Percentiles rank a stretch among this genome's conserved stretches.
These are phyloP conservation scores for Drosophila takahashii DNA, from an alignment of 1,140 invertebrate species.

Conservation along the genomic window DNA sequence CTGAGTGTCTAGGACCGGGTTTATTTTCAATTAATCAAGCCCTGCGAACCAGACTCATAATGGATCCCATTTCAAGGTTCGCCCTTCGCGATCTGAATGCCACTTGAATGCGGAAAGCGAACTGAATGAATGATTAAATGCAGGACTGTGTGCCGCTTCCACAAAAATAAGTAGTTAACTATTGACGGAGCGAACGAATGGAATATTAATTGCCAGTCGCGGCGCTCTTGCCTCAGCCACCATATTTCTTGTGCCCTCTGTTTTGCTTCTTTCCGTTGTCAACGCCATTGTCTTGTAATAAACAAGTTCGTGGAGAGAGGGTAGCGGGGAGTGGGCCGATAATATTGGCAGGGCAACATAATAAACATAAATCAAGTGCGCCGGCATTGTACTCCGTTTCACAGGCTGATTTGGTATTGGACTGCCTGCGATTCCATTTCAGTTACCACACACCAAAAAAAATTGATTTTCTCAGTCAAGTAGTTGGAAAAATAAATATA, in stretches of 20 bases:
- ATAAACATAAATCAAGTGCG: constrained; percentile 79
- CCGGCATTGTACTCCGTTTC: constrained; percentile 53
- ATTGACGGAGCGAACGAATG: constrained; percentile 30
- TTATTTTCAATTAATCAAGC: constrained; percentile 79
- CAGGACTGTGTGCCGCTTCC: constrained; percentile 43
- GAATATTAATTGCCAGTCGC: constrained; percentile 57
- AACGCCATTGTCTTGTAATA: constrained; percentile 77
- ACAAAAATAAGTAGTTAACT: constrained; percentile 55
- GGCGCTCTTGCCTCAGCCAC: constrained; percentile 17
- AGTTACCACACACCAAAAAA: constrained; percentile 2
- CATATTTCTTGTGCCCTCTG: constrained; percentile 46
- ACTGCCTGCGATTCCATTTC: constrained; percentile 22
- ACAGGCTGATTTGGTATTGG: constrained; percentile 34
- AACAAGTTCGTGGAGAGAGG: constrained; percentile 23
- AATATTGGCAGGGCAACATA: constrained; percentile 75
- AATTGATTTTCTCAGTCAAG: neutral
- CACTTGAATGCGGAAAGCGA: constrained; percentile 56
- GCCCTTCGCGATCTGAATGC: constrained; percentile 16
- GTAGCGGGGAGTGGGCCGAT: constrained; percentile 6
- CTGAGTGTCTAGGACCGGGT: constrained; percentile 38
- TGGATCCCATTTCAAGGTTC: constrained; percentile 56
- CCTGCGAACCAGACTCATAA: constrained; percentile 29
- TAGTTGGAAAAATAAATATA: too few relatives aligned
- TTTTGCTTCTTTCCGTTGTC: constrained; percentile 47
- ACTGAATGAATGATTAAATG: constrained; percentile 68